These are phyloP conservation scores for Serinus canaria DNA, from an alignment of 2,113 vertebrate genomes.

Conservation along the genomic window DNA sequence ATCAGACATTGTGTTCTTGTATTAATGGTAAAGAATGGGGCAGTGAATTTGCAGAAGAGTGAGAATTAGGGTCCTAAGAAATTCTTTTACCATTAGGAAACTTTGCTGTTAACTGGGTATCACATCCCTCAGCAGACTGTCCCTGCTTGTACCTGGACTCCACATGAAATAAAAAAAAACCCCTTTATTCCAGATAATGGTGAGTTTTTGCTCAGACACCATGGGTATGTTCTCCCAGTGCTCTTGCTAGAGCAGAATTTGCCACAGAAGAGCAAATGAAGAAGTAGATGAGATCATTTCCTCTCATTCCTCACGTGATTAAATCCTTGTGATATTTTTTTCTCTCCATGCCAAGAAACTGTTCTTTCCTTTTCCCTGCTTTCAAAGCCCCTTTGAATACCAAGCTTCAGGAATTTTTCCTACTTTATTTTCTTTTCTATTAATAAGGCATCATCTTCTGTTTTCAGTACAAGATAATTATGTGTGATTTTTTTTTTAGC, in stretches of 20 bases:
- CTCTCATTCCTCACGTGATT: not conserved
- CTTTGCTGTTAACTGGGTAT: not conserved
- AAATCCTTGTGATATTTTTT: not conserved
- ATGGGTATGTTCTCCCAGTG: not conserved
- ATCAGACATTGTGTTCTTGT: not conserved
- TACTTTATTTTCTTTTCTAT: not conserved
- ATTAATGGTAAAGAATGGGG: not conserved
- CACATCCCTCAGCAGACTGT: not conserved
- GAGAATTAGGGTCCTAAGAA: not conserved
- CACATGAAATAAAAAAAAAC: not conserved
- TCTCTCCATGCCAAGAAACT: not conserved
- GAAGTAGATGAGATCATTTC: not conserved
- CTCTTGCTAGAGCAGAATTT: not conserved
- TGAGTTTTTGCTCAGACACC: not conserved
- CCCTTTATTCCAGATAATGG: not conserved
- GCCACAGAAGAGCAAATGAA: not conserved
- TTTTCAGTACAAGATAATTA: not conserved
- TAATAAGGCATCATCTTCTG: not conserved
- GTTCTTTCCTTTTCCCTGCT: not conserved
- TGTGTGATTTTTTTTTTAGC: not conserved
- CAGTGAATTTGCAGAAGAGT: not conserved
- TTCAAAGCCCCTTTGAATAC: not conserved
- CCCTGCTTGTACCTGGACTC: not conserved
- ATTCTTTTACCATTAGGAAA: not conserved
- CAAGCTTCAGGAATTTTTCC: not conserved